Evolutionary conservation across 2,797 vertebrate species (phyloP).

Genomic region (Parotocinclus haroldoi): DNA sequence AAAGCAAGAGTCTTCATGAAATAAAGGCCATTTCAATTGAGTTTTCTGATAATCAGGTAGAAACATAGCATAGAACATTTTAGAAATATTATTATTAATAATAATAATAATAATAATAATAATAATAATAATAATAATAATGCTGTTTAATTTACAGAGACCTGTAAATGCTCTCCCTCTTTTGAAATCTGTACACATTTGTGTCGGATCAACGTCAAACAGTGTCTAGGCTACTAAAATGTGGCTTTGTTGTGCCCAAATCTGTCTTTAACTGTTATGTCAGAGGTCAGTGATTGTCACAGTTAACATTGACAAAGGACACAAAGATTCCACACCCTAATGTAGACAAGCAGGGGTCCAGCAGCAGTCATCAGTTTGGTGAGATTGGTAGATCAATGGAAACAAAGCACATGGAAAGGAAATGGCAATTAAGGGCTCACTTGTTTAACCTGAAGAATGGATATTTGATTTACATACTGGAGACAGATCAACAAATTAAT

Average conservation of each 20-base stretch:
- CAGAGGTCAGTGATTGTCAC: slow-evolving; percentile 9
- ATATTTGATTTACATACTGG: slow-evolving; percentile 31
- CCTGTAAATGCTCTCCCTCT: no score
- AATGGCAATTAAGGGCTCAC: slow-evolving; percentile 32
- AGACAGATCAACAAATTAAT: slow-evolving; percentile 14
- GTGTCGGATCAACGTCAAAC: neutral
- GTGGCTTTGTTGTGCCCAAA: neutral
- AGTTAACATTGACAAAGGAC: slow-evolving; percentile 23
- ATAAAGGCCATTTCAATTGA: no score
- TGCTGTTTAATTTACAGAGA: no score
- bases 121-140: no score
- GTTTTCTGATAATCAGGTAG: no score
- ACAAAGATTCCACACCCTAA: slow-evolving; percentile 13
- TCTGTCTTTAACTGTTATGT: slow-evolving; percentile 15
- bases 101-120: no score
- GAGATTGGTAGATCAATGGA: slow-evolving; percentile 26
- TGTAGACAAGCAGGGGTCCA: slow-evolving; percentile 4
- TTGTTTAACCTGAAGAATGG: slow-evolving; percentile 22
- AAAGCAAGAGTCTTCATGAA: no score
- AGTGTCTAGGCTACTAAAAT: neutral
- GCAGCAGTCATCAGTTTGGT: slow-evolving; percentile 5
- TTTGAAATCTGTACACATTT: no score
- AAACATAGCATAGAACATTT: no score
- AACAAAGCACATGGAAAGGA: slow-evolving; percentile 23
- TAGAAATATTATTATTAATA: no score